Conservation (phyloP, 2,113 vertebrate species). For the Hemiprocne comata region DNA sequence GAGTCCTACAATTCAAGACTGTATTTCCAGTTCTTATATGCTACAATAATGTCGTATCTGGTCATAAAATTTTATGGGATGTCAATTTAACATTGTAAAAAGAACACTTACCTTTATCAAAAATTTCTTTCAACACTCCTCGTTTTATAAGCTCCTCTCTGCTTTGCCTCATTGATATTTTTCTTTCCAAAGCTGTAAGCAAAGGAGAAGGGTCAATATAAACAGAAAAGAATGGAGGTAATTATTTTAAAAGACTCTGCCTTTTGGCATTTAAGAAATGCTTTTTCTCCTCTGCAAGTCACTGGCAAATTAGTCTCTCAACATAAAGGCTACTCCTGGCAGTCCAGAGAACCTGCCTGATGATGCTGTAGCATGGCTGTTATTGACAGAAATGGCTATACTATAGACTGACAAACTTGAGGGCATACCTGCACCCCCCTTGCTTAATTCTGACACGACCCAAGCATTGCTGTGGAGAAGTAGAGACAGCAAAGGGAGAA, state of each 20-base stretch:
- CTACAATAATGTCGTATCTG: background rate
- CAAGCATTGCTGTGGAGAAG: background rate
- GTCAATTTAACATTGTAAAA: background rate
- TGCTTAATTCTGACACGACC: background rate
- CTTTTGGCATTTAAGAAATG: background rate
- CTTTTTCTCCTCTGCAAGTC: background rate
- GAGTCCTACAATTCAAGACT: background rate
- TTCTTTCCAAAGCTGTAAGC: conserved; percentile 92
- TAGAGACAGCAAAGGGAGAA: background rate
- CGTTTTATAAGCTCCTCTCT: conserved; percentile 97
- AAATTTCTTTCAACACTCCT: conserved; percentile 97
- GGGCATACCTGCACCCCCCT: background rate
- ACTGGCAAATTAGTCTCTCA: background rate
- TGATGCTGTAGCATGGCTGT: background rate
- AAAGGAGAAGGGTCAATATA: conserved; percentile 38
- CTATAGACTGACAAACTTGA: background rate
- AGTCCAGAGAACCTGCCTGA: background rate
- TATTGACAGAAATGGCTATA: background rate
- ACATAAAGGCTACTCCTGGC: background rate
- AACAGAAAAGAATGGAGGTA: background rate
- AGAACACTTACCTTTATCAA: conserved; percentile 92
- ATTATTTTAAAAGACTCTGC: background rate
- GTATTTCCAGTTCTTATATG: background rate
- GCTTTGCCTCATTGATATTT: conserved; percentile 97
- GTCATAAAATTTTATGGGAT: background rate